Evolutionary conservation across 2,797 vertebrate genomes (phyloP).

Genomic region (Pseudomugil gertrudae): DNA sequence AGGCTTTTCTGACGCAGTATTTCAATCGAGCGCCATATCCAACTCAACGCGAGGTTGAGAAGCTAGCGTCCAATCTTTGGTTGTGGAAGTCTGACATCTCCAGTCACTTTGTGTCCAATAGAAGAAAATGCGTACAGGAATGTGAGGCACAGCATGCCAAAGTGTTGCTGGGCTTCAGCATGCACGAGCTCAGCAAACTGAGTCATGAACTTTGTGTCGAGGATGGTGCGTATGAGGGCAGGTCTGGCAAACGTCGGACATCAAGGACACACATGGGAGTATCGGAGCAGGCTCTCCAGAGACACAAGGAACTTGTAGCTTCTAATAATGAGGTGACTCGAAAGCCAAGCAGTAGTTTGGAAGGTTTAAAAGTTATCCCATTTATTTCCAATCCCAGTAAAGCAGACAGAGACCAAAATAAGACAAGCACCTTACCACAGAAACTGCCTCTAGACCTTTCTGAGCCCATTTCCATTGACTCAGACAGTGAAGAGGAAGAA

Average conservation of each 20-base stretch:
- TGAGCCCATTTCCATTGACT: constrained; percentile 82
- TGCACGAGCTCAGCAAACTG: constrained; percentile 90
- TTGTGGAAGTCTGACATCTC: constrained; percentile 99
- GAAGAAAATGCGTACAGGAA: constrained; percentile 90
- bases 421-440: constrained; percentile 86
- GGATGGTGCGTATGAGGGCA: constrained; percentile 82
- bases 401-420: constrained; percentile 80
- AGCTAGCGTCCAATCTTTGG: constrained; percentile 93
- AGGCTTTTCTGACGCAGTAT: constrained; percentile 94
- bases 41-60: constrained; percentile 90
- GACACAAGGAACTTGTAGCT: constrained; percentile 57
- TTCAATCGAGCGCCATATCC: constrained; percentile 94
- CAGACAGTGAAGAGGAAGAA: constrained; percentile 79
- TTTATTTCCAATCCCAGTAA: constrained; percentile 45
- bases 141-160: constrained; percentile 87
- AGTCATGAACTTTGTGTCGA: constrained; percentile 88
- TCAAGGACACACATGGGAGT: constrained; percentile 85
- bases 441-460: constrained; percentile 70
- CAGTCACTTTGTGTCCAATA: constrained; percentile 92
- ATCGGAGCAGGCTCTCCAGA: constrained; percentile 83
- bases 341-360: constrained; percentile 12
- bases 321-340: constrained; percentile 51
- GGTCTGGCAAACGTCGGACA: constrained; percentile 80
- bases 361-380: constrained; percentile 19
- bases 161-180: constrained; percentile 94